Base-by-base conservation (phyloP, 2,113 vertebrate genomes). In the Saguinus imperator region DNA sequence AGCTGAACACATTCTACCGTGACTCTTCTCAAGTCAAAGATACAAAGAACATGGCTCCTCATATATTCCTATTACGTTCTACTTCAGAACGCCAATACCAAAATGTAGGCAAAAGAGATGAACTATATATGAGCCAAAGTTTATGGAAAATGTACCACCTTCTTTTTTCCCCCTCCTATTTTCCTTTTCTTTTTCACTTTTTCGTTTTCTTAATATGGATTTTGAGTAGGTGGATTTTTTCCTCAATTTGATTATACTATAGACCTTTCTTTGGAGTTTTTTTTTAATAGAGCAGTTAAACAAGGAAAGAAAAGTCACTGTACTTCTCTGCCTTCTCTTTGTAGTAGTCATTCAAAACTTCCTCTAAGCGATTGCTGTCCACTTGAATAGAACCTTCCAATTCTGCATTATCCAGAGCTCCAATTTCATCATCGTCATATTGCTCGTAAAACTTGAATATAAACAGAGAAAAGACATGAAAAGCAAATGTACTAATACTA, bases 361-460 rank as follows among this genome's bases (percentile, higher is more conserved):
- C 99, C 18, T 99, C 98, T 92, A 99, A 96, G 0, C 99, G 99
- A 58, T 27, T 89, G 90, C 99, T 99, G 98, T 99, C 98, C 0
- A 99, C 98, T 70, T 98, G 98, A 94, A 99, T 99, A 93, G 98
- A 99, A 18, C 99, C 99, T 98, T 99, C 99, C 96, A 99, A 98
- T 97, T 99, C 99, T 0, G 99, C 98, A 10, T 99, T 99, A 98
- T 99, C 99, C 98, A 99, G 98, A 11, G 99, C 99, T 85, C 99
- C 99, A 72, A 99, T 99, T 98, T 99, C 99, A 94, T 99, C 99
- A 27, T 99, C 99, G 27, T 99, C 99, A 97, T 99, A 99, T 90
- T 99, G 99, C 58, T 99, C 99, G 80, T 98, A 99, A 97, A 99
- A 99, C 99, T 99, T 94, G 77, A 97, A 98, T 13, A 80, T 86